Evolutionary conservation across 2,888 invertebrate genomes (phyloP), one percentile per base, ranked within the genome.

Genomic region (Phrixothrix hirtus): DNA sequence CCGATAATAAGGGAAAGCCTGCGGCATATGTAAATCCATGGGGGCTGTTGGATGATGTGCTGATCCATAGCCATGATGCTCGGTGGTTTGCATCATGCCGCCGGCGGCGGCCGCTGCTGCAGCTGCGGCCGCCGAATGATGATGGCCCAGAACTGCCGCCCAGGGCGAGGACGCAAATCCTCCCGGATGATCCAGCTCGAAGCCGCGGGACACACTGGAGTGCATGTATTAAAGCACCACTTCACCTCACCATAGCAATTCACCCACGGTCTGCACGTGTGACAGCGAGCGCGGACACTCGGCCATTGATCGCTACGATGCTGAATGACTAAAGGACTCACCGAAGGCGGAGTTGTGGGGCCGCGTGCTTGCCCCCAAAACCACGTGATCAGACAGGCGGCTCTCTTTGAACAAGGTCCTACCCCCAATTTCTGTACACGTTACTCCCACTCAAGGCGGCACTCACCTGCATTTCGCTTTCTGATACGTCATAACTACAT

Each of bases 1-100:
- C 92, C 92, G 87, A 80, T 93, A 93, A 78, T 92, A 93, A 52
- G 92, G 90, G 76, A 92, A 92, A 66, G 89, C 91, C 75, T 92
- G 93, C 39, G 92, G 89, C 75, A 93, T 92, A 78, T 93, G 93
- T 66, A 93, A 83, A 76, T 93, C 93, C 92, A 93, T 92, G 42
- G 92, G 92, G 58, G 77, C 77, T 55, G 73, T 69, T 27, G 74
- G 75, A 58, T 76, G 76, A 74, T 82, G 77, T 71, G 78, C 75
- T 74, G 84, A 79, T 57, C 82, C 80, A 79, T 84, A 84, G 67
- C 79, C 84, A 59, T 71, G 71, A 61, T 74, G 73, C 52, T 75
- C 74, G 54, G 72, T 73, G 69, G 79, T 79, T 65, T 75, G 76
- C 76, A 75, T 75, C 74, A 67, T 71, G 64, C 75, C 76, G 60